Percentiles rank a stretch among this genome's conserved stretches.
phyloP scores from a whole-genome alignment of 1,140 invertebrate species.

The Ceratosolen fusciceps region DNA sequence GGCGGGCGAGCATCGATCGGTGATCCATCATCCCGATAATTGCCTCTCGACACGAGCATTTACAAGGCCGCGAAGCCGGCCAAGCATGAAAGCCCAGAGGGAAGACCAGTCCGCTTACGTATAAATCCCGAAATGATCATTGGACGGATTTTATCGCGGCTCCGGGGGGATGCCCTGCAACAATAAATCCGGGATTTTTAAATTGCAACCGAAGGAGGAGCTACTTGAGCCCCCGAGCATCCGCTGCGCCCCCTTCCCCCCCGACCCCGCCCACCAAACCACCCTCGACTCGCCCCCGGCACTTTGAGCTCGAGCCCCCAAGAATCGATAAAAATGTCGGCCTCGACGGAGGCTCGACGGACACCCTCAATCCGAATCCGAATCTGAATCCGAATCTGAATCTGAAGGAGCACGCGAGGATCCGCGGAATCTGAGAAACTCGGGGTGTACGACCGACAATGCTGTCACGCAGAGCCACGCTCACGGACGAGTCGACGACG shows the following conservation, averaged over 20 bases:
- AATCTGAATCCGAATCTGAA: no score
- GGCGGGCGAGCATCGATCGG: not conserved
- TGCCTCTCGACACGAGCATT: not conserved
- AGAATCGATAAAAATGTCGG: conserved; percentile 11
- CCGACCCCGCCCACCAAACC: no score
- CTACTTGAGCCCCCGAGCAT: not conserved
- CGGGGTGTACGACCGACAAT: not conserved
- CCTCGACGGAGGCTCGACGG: not conserved
- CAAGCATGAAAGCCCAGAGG: not conserved
- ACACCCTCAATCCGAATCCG: not conserved
- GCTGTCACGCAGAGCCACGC: conserved; percentile 32
- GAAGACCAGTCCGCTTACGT: not conserved
- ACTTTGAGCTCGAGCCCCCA: not conserved
- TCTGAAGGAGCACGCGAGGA: not conserved
- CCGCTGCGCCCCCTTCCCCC: not conserved
- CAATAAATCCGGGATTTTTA: conserved; percentile 11
- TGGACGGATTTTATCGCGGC: conserved; percentile 7
- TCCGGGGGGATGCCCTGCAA: not conserved
- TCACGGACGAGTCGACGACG: conserved; percentile 62
- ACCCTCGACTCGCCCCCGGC: not conserved
- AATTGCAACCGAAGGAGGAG: not conserved
- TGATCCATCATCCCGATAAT: not conserved
- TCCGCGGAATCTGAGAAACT: not conserved
- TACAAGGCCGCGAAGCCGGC: not conserved
- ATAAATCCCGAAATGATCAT: conserved; percentile 16